Conservation (phyloP, 2,888 invertebrate genomes). For the Ophioninae sp. region DNA sequence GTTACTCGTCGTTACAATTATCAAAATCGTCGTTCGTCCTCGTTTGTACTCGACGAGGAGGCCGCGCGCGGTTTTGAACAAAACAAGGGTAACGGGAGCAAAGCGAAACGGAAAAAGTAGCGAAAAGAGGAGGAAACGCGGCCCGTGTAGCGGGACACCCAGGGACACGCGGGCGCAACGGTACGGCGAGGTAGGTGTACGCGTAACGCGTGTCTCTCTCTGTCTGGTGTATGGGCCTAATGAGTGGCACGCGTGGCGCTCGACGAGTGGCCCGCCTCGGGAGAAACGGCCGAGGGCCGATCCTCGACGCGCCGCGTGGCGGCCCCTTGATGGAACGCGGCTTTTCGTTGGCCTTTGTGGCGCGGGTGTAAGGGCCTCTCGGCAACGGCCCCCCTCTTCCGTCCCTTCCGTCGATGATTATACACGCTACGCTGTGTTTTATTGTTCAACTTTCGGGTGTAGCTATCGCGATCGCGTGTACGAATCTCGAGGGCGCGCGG, state of each 20-base stretch:
- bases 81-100: neutral
- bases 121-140: neutral
- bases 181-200: neutral
- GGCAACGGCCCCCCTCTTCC: slow-evolving; percentile 68
- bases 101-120: slow-evolving; percentile 1
- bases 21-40: slow-evolving; percentile 7
- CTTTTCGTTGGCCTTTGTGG: slow-evolving; percentile 79
- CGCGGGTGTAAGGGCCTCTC: slow-evolving; percentile 51
- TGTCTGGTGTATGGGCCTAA: slow-evolving; percentile 74
- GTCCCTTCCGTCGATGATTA: slow-evolving; percentile 75
- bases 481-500: slow-evolving; percentile 28
- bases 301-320: slow-evolving; percentile 50
- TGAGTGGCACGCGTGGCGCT: slow-evolving; percentile 77
- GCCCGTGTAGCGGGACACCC: neutral
- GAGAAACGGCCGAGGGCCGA: slow-evolving; percentile 42
- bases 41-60: slow-evolving; percentile 40
- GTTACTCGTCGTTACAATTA: too few species aligned
- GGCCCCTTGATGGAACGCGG: slow-evolving; percentile 57
- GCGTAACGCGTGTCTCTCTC: slow-evolving; percentile 71
- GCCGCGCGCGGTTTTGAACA: neutral
- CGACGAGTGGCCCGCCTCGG: slow-evolving; percentile 52
- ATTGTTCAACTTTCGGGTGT: slow-evolving; percentile 69
- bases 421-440: slow-evolving; percentile 81
- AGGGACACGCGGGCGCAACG: neutral
- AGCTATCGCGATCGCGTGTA: slow-evolving; percentile 57